A percentile compares a stretch with the other conserved stretches of the same genome.
Conservation (phyloP, 2,113 vertebrate genomes). For the Oreocharis arfaki region DNA sequence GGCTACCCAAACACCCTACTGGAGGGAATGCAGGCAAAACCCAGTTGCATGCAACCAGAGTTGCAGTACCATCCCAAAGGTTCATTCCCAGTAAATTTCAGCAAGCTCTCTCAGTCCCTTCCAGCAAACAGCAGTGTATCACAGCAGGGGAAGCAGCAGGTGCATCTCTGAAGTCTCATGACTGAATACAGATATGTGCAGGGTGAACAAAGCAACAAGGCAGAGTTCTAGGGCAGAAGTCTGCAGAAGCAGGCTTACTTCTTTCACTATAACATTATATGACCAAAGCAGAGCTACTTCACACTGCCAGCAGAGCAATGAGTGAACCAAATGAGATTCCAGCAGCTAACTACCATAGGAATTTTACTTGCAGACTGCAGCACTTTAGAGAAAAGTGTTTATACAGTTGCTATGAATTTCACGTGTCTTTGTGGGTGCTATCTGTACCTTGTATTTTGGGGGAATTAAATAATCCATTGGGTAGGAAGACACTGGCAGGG, state of each 20-base stretch:
- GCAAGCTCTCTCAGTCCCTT: not conserved
- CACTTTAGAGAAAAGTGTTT: not conserved
- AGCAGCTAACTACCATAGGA: not conserved
- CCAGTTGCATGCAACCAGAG: not conserved
- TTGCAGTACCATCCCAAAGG: not conserved
- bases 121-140: not conserved
- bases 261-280: not conserved
- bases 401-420: not conserved
- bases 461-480: not conserved
- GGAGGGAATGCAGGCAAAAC: not conserved
- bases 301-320: not conserved
- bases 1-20: not conserved
- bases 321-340: not conserved
- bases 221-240: not conserved
- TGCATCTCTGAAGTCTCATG: not conserved
- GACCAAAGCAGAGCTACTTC: not conserved
- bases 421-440: not conserved
- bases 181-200: not conserved
- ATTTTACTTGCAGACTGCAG: not conserved
- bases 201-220: not conserved
- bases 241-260: not conserved
- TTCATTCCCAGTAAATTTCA: not conserved
- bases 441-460: not conserved
- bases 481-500: not conserved
- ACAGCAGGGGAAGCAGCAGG: not conserved